These are phyloP conservation scores for Andrena marginata DNA, from an alignment of 2,888 invertebrate genomes.

Conservation along the genomic window DNA sequence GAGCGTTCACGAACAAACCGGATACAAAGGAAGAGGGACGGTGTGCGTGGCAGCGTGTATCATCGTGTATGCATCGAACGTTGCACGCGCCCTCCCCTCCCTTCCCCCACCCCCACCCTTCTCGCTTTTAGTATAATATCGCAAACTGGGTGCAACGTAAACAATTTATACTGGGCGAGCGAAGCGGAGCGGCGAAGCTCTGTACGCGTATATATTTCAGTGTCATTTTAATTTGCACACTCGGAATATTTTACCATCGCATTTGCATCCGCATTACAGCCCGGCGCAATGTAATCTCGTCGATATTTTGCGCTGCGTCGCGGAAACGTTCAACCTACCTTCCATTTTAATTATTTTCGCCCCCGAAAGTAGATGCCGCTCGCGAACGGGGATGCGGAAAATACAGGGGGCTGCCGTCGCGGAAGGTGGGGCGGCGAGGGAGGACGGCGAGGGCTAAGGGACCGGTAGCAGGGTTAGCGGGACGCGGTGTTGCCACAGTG, in stretches of 20 bases:
- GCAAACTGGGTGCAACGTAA: slow-evolving; percentile 78
- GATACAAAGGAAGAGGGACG: slow-evolving; percentile 45
- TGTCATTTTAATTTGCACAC: slow-evolving; percentile 84
- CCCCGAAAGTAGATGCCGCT: slow-evolving; percentile 69
- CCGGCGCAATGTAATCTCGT: slow-evolving; percentile 82
- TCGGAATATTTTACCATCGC: slow-evolving; percentile 84
- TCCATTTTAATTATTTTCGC: slow-evolving; percentile 83
- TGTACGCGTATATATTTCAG: slow-evolving; percentile 81
- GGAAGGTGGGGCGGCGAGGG: slow-evolving; percentile 18
- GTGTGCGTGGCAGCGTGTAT: slow-evolving; percentile 43
- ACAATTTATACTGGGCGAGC: slow-evolving; percentile 79
- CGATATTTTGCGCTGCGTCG: slow-evolving; percentile 82
- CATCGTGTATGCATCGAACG: slow-evolving; percentile 53
- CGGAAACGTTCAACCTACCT: slow-evolving; percentile 73
- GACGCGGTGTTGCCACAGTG: slow-evolving; percentile 13
- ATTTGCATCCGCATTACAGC: slow-evolving; percentile 84
- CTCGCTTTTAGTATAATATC: slow-evolving; percentile 75
- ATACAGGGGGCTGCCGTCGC: slow-evolving; percentile 32
- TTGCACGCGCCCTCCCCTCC: slow-evolving; percentile 20
- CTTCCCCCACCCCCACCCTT: neutral
- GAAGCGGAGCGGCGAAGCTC: slow-evolving; percentile 59
- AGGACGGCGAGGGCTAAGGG: slow-evolving; percentile 23
- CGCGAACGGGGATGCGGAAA: slow-evolving; percentile 59
- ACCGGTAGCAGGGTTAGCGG: slow-evolving; percentile 3
- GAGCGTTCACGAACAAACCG: slow-evolving; percentile 34